Evolutionary conservation across 2,113 vertebrate genomes (phyloP).

Genomic region (Tautogolabrus adspersus): DNA sequence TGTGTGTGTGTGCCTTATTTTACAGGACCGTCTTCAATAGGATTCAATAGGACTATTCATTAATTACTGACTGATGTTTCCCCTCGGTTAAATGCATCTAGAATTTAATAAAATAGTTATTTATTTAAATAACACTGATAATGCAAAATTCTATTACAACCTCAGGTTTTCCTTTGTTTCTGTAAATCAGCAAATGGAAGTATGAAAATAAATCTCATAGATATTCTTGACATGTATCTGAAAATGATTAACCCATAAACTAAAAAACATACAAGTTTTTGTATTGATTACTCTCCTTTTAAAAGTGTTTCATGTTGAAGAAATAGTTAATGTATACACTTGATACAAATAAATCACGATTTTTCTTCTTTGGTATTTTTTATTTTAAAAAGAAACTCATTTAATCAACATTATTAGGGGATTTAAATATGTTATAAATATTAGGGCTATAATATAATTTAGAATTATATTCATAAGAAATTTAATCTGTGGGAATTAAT

Average conservation of each 20-base stretch:
- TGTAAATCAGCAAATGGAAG: background rate
- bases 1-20: constrained; percentile 7
- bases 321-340: too few species aligned
- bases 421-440: background rate
- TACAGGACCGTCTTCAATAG: constrained; percentile 5
- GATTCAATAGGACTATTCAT: background rate
- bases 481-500: background rate
- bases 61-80: background rate
- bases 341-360: background rate
- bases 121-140: background rate
- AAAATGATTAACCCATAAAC: background rate
- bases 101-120: background rate
- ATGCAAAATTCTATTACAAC: background rate
- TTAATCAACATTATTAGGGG: background rate
- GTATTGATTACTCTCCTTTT: background rate
- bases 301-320: too few species aligned
- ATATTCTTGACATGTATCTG: background rate
- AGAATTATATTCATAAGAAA: background rate
- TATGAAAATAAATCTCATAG: background rate
- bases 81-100: background rate
- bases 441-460: too few species aligned
- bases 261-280: background rate
- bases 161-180: background rate
- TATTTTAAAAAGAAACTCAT: background rate
- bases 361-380: background rate